Base-by-base conservation (phyloP, 2,797 vertebrate genomes). In the Astyanax mexicanus region DNA sequence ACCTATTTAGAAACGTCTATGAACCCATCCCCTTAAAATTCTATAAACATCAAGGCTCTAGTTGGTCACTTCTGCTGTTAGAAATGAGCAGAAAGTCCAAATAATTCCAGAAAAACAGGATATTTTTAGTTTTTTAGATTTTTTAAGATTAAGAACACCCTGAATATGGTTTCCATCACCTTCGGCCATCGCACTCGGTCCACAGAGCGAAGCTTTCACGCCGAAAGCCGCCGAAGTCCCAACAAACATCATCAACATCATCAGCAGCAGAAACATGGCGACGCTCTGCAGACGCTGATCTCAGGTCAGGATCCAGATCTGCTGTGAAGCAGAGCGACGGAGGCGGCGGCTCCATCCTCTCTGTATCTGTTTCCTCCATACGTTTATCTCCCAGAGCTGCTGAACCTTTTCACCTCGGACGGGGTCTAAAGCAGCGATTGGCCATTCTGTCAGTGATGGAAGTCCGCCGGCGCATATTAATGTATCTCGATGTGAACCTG, bases 401-500 rank as follows among this genome's bases (percentile, higher is more conserved):
- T 1, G 13, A 27, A 61, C 65, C 51, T 49, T 57, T 38, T 40
- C 49, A 17, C 62, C 21, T 47, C 21, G 42, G 19, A 15, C 32
- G 35, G 25, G 19, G 40, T 66, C 65, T 9, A 23, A 13, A 52
- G 60, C 62, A 51, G 66, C 44, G 3, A 49, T 15, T 11, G 29
- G 15, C 51, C 60, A 13, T 23, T 29, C 57, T 40, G 25, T 69
- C 19, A 37, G 19, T 42, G 27, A 23, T 4, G 19, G 49, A 11
- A 37, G 37, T n/a, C 52, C 5, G 3, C 57, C 44, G 0, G 9
- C 17, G 52, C 49, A 35, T 52, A 55, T 96, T 93, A 99, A 77
- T 99, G 97, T 85, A 99, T 98, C 92, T 99, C 97, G 86, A 99
- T 99, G 84, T 98, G 97, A 74, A 99, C 97, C 97, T 99, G 87